Evolutionary conservation across 2,113 vertebrate genomes (phyloP).

Genomic region (Procapra przewalskii): DNA sequence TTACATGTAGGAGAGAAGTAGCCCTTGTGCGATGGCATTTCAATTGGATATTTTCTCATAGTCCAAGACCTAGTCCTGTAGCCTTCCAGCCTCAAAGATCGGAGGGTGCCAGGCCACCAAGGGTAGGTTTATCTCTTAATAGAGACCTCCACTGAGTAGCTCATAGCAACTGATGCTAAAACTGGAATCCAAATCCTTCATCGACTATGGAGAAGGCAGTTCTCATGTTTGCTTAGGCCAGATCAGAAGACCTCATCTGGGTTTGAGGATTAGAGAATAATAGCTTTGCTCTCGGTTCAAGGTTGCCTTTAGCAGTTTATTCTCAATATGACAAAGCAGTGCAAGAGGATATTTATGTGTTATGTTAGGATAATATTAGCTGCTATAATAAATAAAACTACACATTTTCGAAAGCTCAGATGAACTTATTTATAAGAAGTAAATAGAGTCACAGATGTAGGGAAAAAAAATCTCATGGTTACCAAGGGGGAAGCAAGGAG

Average conservation of each 20-base stretch:
- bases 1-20: not conserved
- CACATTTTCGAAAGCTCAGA: not conserved
- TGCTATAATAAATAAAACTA: not conserved
- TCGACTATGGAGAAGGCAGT: not conserved
- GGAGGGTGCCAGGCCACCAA: not conserved
- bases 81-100: not conserved
- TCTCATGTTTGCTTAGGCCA: not conserved
- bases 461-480: not conserved
- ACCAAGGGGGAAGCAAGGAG: not conserved
- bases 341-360: not conserved
- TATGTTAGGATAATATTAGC: not conserved
- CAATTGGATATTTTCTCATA: not conserved
- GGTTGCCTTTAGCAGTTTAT: not conserved
- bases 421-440: not conserved
- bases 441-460: not conserved
- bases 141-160: not conserved
- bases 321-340: not conserved
- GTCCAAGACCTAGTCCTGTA: not conserved
- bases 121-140: not conserved
- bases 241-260: not conserved
- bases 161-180: not conserved
- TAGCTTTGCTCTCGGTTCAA: not conserved
- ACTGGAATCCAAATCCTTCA: not conserved
- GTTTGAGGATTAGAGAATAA: not conserved
- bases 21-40: not conserved